Percentiles rank a stretch among this genome's conserved stretches.
phyloP scores from a whole-genome alignment of 2,113 vertebrate genomes.

The Apodemus speciosus region DNA sequence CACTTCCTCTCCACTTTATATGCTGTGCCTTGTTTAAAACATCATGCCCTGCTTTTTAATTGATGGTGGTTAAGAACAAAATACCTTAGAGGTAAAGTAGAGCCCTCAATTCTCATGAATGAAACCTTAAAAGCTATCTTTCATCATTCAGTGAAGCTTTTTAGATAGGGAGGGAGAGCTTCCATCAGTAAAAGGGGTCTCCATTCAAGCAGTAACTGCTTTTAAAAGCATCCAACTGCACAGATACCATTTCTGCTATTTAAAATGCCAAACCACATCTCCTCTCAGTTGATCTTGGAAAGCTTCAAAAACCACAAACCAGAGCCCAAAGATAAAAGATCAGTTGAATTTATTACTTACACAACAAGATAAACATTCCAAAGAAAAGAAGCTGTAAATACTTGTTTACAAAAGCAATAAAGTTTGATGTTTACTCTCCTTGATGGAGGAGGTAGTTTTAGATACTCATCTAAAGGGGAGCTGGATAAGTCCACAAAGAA shows the following conservation, averaged over 20 bases:
- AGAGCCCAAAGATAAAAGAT: constrained; percentile 82
- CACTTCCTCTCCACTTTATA: constrained; percentile 43
- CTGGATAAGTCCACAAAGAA: neutral
- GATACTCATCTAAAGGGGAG: neutral
- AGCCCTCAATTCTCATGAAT: constrained; percentile 63
- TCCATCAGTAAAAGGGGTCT: constrained; percentile 70
- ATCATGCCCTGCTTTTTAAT: neutral
- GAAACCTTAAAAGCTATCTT: constrained; percentile 58
- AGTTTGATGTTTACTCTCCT: neutral
- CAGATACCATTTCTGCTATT: constrained; percentile 68
- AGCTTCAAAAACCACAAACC: constrained; percentile 80
- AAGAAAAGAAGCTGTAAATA: constrained; percentile 58
- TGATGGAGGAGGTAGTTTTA: constrained; percentile 26
- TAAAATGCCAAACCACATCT: constrained; percentile 83
- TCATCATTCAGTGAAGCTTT: constrained; percentile 59
- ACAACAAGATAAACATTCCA: constrained; percentile 70
- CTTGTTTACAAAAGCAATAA: constrained; percentile 32
- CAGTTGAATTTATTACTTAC: constrained; percentile 75
- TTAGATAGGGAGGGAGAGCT: neutral
- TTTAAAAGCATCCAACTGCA: constrained; percentile 79
- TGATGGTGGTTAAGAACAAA: constrained; percentile 53
- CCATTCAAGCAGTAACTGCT: constrained; percentile 77
- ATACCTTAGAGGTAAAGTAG: constrained; percentile 58
- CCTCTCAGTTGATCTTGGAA: constrained; percentile 81
- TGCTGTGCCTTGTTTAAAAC: constrained; percentile 40